A percentile compares a stretch with the other conserved stretches of the same genome.
Evolutionary conservation across 1,140 invertebrate species (phyloP).

Genomic region (Zophobas atratus): DNA sequence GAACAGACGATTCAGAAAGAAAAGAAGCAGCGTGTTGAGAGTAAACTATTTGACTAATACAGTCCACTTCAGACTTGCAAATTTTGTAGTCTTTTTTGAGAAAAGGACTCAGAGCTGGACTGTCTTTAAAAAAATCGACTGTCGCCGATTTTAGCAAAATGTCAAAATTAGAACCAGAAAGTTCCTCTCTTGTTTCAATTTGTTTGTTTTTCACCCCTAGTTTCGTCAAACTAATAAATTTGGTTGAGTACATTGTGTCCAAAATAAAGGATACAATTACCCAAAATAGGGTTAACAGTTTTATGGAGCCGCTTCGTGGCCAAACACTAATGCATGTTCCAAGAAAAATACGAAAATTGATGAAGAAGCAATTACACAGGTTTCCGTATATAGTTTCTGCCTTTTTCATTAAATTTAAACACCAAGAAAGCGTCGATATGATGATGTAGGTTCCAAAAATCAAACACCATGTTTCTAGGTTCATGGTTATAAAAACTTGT

Average conservation of each 20-base stretch:
- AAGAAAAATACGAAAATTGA: constrained; percentile 26
- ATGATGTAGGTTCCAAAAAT: too few species aligned
- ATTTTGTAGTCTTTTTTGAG: constrained; percentile 16
- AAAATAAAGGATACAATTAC: constrained; percentile 47
- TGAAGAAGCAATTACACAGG: neutral
- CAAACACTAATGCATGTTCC: constrained; percentile 26
- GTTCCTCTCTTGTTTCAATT: constrained; percentile 45
- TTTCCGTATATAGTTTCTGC: neutral
- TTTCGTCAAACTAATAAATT: constrained; percentile 41
- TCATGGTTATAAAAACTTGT: too few species aligned
- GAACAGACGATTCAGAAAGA: constrained; percentile 28
- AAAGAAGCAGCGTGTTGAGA: constrained; percentile 22
- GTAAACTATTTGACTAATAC: constrained; percentile 23
- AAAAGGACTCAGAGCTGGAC: neutral
- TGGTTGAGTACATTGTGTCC: constrained; percentile 46
- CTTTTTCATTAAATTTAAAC: too few species aligned
- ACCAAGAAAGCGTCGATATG: too few species aligned
- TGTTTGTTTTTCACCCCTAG: constrained; percentile 25
- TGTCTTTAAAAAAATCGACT: neutral
- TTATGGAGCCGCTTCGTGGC: constrained; percentile 25
- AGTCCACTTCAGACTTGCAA: constrained; percentile 36
- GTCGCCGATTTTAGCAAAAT: constrained; percentile 19
- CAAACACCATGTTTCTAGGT: too few species aligned
- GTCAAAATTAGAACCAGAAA: constrained; percentile 41
- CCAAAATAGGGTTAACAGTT: constrained; percentile 42